Conservation (phyloP, 1,140 invertebrate genomes). For the Pomacea maculata region DNA sequence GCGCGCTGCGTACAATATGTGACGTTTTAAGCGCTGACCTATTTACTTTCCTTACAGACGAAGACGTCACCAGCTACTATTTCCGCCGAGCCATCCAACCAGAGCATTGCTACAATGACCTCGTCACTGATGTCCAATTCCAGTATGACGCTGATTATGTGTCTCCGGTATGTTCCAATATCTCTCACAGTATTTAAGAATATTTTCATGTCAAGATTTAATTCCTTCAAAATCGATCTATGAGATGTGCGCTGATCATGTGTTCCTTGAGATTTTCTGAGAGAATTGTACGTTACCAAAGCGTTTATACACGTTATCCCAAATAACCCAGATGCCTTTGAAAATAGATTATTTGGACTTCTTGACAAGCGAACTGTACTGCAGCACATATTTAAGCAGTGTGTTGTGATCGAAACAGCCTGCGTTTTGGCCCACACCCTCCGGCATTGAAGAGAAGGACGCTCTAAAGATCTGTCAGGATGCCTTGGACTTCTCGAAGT, state of each 20-base stretch:
- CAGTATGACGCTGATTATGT: slow-evolving; percentile 27
- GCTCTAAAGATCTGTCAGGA: slow-evolving; percentile 29
- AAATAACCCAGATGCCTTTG: too few species aligned
- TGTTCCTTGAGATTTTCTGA: too few species aligned
- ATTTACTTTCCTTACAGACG: slow-evolving; percentile 12
- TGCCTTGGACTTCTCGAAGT: slow-evolving; percentile 15
- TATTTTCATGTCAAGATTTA: background rate
- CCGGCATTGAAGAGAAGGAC: slow-evolving; percentile 21
- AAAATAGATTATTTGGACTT: too few species aligned
- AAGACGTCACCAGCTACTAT: slow-evolving; percentile 21
- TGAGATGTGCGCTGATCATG: too few species aligned
- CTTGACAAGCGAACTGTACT: too few species aligned
- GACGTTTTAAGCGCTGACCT: too few species aligned
- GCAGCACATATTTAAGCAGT: background rate
- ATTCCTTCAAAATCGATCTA: too few species aligned
- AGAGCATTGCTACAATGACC: slow-evolving; percentile 21
- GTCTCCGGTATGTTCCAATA: background rate
- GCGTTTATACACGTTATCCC: too few species aligned
- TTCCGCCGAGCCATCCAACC: slow-evolving; percentile 14
- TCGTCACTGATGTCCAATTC: background rate
- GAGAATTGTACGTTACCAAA: too few species aligned
- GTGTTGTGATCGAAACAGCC: background rate
- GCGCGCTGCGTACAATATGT: background rate
- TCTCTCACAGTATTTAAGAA: background rate
- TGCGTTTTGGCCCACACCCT: slow-evolving; percentile 30